Evolutionary conservation across 2,797 vertebrate genomes (phyloP), one percentile per base, ranked within the genome.

Genomic region (Ctenosaura bakeri): DNA sequence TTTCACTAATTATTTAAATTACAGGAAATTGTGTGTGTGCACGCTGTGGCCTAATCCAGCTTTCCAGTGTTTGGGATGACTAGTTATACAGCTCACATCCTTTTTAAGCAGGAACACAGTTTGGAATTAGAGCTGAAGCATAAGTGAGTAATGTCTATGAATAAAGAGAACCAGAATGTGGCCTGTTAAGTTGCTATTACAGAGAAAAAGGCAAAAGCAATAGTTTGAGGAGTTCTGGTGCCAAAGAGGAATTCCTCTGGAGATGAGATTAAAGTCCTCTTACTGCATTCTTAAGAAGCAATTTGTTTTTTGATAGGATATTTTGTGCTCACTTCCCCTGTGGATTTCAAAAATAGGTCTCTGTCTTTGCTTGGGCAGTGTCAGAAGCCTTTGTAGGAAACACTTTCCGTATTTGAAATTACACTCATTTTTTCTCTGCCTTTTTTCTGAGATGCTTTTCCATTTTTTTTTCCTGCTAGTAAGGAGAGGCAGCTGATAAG

Each of bases 301-400:
- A 89, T 92, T 92, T 92, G 83, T 86, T 86, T 89, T 91, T 89
- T 91, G 90, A 89, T 89, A 84, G 88, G 88, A 83, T 79, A 80
- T 89, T 85, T 80, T 90, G 85, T 29, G 32, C 76, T 92, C 66
- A 83, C 76, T 74, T 85, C 62, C 88, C 80, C 66, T 26, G 85
- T 80, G 81, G 81, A 87, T 92, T 90, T 92, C 76, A 86, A 87
- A 90, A 89, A 90, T 87, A 84, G 88, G 85, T 85, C 81, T 87
- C 88, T 87, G 29, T 89, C 88, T 83, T 84, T 84, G 83, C 74
- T 79, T 83, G 64, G 80, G 74, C 76, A 83, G 69, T 84, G 80
- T 87, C 32, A 62, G 85, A 87, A 73, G n/a, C 88, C 85, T 89
- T 91, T 89, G 46, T 83, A 71, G 59, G 62, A 89, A 83, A 78